Evolutionary conservation across 2,888 invertebrate species (phyloP).

Genomic region (Eupithecia subumbrata): DNA sequence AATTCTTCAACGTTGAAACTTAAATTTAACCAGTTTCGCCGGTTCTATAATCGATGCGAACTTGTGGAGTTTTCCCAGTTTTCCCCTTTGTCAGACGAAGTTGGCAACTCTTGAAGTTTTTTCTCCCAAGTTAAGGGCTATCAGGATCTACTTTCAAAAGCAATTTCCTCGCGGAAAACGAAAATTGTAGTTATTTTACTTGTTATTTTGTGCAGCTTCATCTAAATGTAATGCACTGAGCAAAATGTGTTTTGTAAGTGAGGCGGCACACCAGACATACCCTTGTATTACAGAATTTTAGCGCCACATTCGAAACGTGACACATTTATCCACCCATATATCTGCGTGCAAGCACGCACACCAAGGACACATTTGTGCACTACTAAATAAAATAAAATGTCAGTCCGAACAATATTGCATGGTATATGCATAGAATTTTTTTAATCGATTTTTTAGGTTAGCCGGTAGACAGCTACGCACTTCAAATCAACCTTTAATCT

Average conservation of each 20-base stretch:
- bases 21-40: constrained; percentile 13
- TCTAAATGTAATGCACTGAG: neutral
- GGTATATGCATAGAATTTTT: too few species aligned
- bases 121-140: constrained; percentile 42
- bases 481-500: too few species aligned
- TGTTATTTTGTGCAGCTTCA: neutral
- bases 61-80: constrained; percentile 23
- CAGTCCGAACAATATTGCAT: too few species aligned
- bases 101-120: constrained; percentile 43
- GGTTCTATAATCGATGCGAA: constrained; percentile 11
- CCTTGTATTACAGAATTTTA: too few species aligned
- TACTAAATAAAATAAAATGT: too few species aligned
- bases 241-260: neutral
- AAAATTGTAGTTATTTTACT: neutral
- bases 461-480: too few species aligned
- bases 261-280: too few species aligned
- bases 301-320: too few species aligned
- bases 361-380: too few species aligned
- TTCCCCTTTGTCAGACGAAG: constrained; percentile 38
- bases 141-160: constrained; percentile 46
- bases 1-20: constrained; percentile 11
- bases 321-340: too few species aligned
- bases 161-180: constrained; percentile 38
- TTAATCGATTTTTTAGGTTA: too few species aligned
- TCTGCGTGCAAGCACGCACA: too few species aligned